Base-by-base conservation (phyloP, 2,797 vertebrate genomes). In the Chiloscyllium punctatum region DNA sequence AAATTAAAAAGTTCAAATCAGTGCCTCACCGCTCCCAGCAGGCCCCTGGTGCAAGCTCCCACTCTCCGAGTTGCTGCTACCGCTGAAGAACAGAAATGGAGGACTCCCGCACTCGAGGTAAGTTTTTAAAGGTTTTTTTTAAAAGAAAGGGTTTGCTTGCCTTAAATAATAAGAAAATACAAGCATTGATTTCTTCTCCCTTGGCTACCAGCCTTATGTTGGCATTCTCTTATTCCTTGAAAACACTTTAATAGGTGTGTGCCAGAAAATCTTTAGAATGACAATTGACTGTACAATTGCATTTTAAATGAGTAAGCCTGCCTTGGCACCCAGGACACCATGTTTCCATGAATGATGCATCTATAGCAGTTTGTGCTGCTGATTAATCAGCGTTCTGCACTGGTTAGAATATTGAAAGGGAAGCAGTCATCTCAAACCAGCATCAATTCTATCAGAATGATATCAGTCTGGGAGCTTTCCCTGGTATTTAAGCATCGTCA, bases 321-420 rank as follows among this genome's bases (percentile, higher is more conserved):
- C 37, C 33, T 66, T 23, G 57, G 7, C 57, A 90, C 62, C 11
- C 11, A 42, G 27, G 57, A 16, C 53, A 90, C 27, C 0, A 51
- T 33, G 53, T 88, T 88, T 88, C 48, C 51, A 88, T 15, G 15
- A 27, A 90, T 33, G 18, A 6, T 90, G 87, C 53, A 90, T 62
- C 57, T 33, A 13, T 90, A 84, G 42, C 87, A 62, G 51, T 53
- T n/a, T 90, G 53, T 33, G 13, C 51, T 62, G 87, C 87, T 90
- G 87, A 91, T 91, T 66, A 84, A 68, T 68, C 88, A 91, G 88
- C 57, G 68, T 91, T 23, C 16, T 91, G 33, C 33, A 91, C 66
- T 91, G 42, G 23, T 48, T 42, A 25, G 82, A 84, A 42, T 84
- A 91, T 68, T 91, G 88, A 68, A 91, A 66, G 1, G 62, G 30